Conservation (phyloP, 2,797 vertebrate genomes). For the Pitangus sulphuratus region DNA sequence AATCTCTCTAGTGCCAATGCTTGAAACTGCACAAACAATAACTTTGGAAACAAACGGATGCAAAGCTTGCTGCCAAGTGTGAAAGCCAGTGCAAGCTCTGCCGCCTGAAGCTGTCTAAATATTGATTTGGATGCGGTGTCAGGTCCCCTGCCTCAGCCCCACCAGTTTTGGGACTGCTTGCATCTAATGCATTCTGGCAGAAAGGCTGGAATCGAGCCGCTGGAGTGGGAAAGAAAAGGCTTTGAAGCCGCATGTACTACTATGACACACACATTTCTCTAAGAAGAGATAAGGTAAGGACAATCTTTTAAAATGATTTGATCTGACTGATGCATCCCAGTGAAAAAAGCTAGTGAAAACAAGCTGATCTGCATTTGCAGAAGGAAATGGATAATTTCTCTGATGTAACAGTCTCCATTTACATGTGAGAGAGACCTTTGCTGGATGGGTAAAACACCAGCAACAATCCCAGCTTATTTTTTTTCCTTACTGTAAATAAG, state of each 20-base stretch:
- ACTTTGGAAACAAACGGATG: conserved; percentile 32
- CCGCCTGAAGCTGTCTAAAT: conserved; percentile 21
- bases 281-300: background rate
- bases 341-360: conserved; percentile 14
- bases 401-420: background rate
- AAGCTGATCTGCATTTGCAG: background rate
- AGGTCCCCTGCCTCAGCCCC: background rate
- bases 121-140: background rate
- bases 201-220: background rate
- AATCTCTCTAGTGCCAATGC: conserved; percentile 18
- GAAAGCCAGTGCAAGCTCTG: conserved; percentile 1
- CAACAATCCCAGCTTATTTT: background rate
- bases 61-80: background rate
- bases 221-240: conserved; percentile 1
- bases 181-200: conserved; percentile 25
- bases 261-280: background rate
- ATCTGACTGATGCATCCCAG: conserved; percentile 12
- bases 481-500: background rate
- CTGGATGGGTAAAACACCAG: background rate
- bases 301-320: conserved; percentile 3
- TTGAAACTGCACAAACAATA: conserved; percentile 52
- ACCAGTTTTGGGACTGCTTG: conserved; percentile 4
- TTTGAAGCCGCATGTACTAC: background rate
- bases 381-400: background rate
- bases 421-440: background rate